phyloP scores from a whole-genome alignment of 2,797 vertebrate species.

The Neoniphon sammara region DNA sequence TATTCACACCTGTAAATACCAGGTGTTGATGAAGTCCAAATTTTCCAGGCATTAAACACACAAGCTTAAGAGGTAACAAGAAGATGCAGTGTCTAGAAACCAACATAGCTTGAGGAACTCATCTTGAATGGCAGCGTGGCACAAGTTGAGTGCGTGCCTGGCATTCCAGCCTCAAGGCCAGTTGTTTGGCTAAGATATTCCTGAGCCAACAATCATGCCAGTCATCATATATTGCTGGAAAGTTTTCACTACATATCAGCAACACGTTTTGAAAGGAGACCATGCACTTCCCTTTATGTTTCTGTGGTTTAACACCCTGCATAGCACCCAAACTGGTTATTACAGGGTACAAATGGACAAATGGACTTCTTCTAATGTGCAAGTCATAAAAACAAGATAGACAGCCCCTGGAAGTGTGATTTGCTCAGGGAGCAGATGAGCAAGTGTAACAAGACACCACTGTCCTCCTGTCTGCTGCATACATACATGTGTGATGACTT shows the following conservation, averaged over 20 bases:
- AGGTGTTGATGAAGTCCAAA: constrained; percentile 4
- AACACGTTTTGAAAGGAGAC: constrained; percentile 46
- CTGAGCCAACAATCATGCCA: constrained; percentile 33
- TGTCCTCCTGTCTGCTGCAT: constrained; percentile 4
- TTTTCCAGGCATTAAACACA: not conserved
- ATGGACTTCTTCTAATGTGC: constrained; percentile 10
- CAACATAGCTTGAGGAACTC: not conserved
- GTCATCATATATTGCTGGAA: constrained; percentile 48
- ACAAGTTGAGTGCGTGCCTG: constrained; percentile 5
- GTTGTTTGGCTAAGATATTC: constrained; percentile 27
- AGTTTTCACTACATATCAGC: too few relatives aligned
- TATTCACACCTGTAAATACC: not conserved
- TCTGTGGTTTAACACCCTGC: not conserved
- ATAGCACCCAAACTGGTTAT: constrained; percentile 5
- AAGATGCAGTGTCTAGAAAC: too few relatives aligned
- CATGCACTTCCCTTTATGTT: constrained; percentile 24
- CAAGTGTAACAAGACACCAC: not conserved
- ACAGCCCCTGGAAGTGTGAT: not conserved
- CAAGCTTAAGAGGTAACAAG: not conserved
- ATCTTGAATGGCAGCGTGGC: constrained; percentile 21
- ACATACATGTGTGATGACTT: too few relatives aligned
- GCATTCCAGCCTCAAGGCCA: constrained; percentile 55
- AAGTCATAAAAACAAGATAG: not conserved
- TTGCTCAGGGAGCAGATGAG: not conserved
- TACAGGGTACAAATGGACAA: constrained; percentile 38